Percentiles rank a stretch among this genome's conserved stretches.
Evolutionary conservation across 2,888 invertebrate genomes (phyloP).

Genomic region (Phragmatobia fuliginosa): DNA sequence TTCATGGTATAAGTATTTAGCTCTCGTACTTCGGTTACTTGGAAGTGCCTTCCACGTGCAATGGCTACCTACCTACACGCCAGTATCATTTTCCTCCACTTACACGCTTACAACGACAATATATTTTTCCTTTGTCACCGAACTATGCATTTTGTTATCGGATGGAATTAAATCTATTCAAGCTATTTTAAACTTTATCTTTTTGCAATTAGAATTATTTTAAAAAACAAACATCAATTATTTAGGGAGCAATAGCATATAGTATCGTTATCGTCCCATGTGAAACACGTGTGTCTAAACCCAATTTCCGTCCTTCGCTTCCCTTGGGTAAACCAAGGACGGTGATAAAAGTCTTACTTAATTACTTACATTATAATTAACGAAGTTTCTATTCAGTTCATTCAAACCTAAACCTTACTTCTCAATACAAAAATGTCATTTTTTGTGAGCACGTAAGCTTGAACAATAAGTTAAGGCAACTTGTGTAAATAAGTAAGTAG

Average conservation of each 20-base stretch:
- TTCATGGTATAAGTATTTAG: conserved; percentile 55
- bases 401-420: conserved; percentile 45
- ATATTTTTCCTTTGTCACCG: conserved; percentile 62
- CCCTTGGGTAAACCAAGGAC: conserved; percentile 75
- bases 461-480: conserved; percentile 32
- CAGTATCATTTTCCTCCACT: conserved; percentile 72
- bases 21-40: conserved; percentile 59
- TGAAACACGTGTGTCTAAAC: conserved; percentile 75
- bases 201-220: conserved; percentile 31
- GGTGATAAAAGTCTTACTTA: conserved; percentile 75
- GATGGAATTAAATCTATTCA: conserved; percentile 28
- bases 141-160: conserved; percentile 55
- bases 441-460: conserved; percentile 15
- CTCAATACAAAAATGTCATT: conserved; percentile 16
- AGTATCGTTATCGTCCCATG: conserved; percentile 75
- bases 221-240: conserved; percentile 34
- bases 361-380: conserved; percentile 70
- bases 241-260: conserved; percentile 50
- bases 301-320: conserved; percentile 81
- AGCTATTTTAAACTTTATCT: conserved; percentile 41
- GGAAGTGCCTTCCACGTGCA: conserved; percentile 75
- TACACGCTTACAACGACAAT: conserved; percentile 64
- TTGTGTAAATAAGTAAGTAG: conserved; percentile 23
- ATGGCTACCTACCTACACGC: conserved; percentile 41
- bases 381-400: conserved; percentile 56